phyloP scores from a whole-genome alignment of 2,888 invertebrate species.

The Metacarcinus magister region DNA sequence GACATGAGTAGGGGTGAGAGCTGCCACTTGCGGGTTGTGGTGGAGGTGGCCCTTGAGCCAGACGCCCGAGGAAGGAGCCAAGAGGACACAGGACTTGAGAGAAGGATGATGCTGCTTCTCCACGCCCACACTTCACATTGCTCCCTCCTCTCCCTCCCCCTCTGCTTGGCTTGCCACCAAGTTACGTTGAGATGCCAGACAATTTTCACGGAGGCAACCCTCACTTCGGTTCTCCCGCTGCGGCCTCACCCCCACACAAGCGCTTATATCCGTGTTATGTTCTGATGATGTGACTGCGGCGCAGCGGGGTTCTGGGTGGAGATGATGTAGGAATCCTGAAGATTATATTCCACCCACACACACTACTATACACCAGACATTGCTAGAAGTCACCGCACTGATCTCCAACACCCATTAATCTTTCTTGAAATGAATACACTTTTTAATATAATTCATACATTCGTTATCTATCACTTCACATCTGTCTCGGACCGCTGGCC shows the following conservation, averaged over 20 bases:
- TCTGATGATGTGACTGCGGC: neutral
- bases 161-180: slow-evolving; percentile 40
- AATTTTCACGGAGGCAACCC: slow-evolving; percentile 30
- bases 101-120: slow-evolving; percentile 59
- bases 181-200: slow-evolving; percentile 39
- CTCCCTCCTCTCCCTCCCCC: slow-evolving; percentile 44
- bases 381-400: slow-evolving; percentile 63
- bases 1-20: slow-evolving; percentile 4
- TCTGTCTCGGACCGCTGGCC: slow-evolving; percentile 6
- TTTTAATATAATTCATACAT: slow-evolving; percentile 28
- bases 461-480: neutral
- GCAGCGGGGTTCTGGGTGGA: neutral
- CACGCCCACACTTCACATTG: slow-evolving; percentile 65
- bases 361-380: slow-evolving; percentile 28
- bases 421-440: neutral
- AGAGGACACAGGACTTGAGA: slow-evolving; percentile 54
- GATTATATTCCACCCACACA: slow-evolving; percentile 5
- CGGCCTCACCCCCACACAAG: slow-evolving; percentile 30
- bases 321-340: neutral
- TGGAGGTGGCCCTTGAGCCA: slow-evolving; percentile 52
- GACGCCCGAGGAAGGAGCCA: slow-evolving; percentile 11
- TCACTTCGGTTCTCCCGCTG: slow-evolving; percentile 28
- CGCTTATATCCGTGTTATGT: slow-evolving; percentile 1
- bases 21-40: slow-evolving; percentile 40
- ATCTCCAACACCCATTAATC: slow-evolving; percentile 2